phyloP scores from a whole-genome alignment of 2,113 vertebrate genomes.

The Bubalus kerabau region DNA sequence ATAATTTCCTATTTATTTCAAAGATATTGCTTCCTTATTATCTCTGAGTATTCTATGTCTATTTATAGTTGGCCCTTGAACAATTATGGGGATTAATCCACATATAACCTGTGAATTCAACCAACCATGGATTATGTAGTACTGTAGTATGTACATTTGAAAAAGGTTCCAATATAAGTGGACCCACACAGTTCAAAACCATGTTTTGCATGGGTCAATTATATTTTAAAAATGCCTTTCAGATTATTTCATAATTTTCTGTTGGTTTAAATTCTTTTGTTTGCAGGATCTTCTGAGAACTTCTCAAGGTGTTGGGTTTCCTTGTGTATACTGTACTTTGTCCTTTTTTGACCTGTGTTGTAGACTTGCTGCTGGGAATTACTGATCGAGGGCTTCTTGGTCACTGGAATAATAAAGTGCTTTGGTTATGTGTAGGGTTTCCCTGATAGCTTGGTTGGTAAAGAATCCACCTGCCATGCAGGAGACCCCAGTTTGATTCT shows the following conservation, averaged over 20 bases:
- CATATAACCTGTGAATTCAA: neutral
- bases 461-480: neutral
- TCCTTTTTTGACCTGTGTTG: neutral
- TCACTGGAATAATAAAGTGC: neutral
- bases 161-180: neutral
- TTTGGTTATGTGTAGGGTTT: neutral
- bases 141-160: neutral
- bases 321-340: neutral
- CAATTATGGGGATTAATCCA: neutral
- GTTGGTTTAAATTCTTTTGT: neutral
- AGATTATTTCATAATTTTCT: neutral
- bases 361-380: neutral
- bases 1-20: neutral
- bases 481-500: neutral
- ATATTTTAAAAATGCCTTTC: neutral
- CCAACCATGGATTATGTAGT: neutral
- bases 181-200: neutral
- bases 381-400: neutral
- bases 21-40: neutral
- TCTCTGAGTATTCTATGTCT: neutral
- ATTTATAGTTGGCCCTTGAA: neutral
- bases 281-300: neutral
- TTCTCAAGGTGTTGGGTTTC: neutral
- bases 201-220: neutral
- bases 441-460: neutral